These are phyloP conservation scores for Tanytarsus gracilentus DNA, from an alignment of 2,888 invertebrate genomes.

Conservation along the genomic window DNA sequence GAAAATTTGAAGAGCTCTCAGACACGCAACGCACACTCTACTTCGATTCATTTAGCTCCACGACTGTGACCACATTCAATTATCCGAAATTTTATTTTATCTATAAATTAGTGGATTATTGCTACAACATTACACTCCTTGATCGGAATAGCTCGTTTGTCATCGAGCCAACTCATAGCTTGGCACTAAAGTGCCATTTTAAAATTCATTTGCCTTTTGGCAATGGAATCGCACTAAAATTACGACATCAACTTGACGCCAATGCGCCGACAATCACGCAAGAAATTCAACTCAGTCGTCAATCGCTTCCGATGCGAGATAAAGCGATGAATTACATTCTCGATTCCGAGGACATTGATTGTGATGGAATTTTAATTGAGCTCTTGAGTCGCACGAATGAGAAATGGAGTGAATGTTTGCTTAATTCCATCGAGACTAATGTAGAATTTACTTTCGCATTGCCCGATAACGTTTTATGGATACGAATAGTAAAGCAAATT, in stretches of 20 bases:
- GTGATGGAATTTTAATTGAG: slow-evolving; percentile 50
- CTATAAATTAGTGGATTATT: slow-evolving; percentile 61
- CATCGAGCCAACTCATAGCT: slow-evolving; percentile 48
- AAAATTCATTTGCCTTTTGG: slow-evolving; percentile 62
- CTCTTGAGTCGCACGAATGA: slow-evolving; percentile 49
- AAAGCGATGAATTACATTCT: slow-evolving; percentile 38
- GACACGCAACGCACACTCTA: slow-evolving; percentile 52
- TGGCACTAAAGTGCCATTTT: slow-evolving; percentile 55
- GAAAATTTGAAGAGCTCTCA: slow-evolving; percentile 60
- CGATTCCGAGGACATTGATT: slow-evolving; percentile 40
- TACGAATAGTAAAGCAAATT: slow-evolving; percentile 30
- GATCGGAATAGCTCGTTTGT: slow-evolving; percentile 57
- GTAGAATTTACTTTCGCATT: slow-evolving; percentile 53
- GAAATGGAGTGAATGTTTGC: slow-evolving; percentile 53
- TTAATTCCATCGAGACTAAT: slow-evolving; percentile 49
- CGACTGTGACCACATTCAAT: slow-evolving; percentile 51
- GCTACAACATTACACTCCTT: slow-evolving; percentile 59
- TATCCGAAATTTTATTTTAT: slow-evolving; percentile 57
- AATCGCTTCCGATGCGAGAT: not conserved
- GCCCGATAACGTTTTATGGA: slow-evolving; percentile 48
- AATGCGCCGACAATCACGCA: slow-evolving; percentile 43
- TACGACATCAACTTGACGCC: slow-evolving; percentile 29
- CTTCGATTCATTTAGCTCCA: slow-evolving; percentile 46
- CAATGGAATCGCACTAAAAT: slow-evolving; percentile 48
- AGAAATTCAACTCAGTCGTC: slow-evolving; percentile 19